Conservation (phyloP, 2,888 invertebrate species). For the Ctenicera cuprea region DNA sequence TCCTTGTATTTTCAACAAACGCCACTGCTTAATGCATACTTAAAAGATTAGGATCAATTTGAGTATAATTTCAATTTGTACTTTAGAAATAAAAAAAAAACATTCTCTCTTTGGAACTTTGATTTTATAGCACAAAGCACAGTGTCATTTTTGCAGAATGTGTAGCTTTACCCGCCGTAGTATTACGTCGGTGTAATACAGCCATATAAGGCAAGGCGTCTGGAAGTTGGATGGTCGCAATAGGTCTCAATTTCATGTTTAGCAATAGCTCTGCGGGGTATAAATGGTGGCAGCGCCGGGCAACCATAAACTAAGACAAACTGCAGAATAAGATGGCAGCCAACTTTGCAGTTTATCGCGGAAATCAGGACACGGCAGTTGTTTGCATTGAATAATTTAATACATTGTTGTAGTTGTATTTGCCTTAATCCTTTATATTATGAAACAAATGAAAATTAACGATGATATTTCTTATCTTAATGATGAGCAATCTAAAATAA, state of each 20-base stretch:
- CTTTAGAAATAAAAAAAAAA: too few relatives aligned
- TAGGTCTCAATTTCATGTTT: constrained; percentile 52
- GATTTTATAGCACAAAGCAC: constrained; percentile 12
- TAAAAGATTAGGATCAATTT: too few relatives aligned
- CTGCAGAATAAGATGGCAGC: constrained; percentile 47
- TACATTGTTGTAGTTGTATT: constrained; percentile 16
- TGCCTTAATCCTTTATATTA: constrained; percentile 29
- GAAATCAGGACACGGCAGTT: constrained; percentile 38
- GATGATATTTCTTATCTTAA: too few relatives aligned
- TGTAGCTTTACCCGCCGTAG: constrained; percentile 1
- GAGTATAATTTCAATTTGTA: too few relatives aligned
- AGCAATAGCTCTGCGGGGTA: constrained; percentile 53
- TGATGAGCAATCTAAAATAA: too few relatives aligned
- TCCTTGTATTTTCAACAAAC: too few relatives aligned
- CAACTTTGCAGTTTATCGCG: constrained; percentile 43
- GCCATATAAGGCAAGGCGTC: constrained; percentile 37
- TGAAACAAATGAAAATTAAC: too few relatives aligned
- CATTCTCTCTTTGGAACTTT: neutral
- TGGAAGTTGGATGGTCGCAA: constrained; percentile 45
- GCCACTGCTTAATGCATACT: too few relatives aligned
- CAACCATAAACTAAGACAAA: constrained; percentile 56
- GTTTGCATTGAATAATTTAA: constrained; percentile 48
- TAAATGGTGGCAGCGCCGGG: constrained; percentile 54
- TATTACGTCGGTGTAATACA: constrained; percentile 10
- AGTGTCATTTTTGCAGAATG: constrained; percentile 7